Evolutionary conservation across 2,113 vertebrate genomes (phyloP).

Genomic region (Oryzias melastigma): DNA sequence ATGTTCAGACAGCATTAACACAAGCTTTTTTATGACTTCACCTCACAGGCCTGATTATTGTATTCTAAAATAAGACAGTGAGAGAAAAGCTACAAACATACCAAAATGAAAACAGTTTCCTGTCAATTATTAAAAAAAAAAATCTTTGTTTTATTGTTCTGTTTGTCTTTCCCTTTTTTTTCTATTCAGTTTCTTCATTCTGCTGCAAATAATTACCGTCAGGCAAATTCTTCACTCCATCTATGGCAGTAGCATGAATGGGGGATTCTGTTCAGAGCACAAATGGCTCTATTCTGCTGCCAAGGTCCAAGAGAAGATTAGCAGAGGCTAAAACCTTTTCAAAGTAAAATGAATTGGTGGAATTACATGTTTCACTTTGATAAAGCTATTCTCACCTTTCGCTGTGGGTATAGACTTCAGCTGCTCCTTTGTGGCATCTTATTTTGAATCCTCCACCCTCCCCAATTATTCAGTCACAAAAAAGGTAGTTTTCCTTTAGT

Average conservation of each 20-base stretch:
- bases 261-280: not conserved
- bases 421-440: too few relatives aligned
- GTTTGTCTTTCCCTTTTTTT: not conserved
- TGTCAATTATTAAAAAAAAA: not conserved
- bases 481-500: too few relatives aligned
- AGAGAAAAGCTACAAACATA: not conserved
- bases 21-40: too few relatives aligned
- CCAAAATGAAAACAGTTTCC: not conserved
- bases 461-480: too few relatives aligned
- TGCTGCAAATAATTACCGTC: not conserved
- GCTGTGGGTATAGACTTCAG: too few relatives aligned
- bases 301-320: not conserved
- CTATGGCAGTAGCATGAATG: not conserved
- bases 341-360: not conserved
- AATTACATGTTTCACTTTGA: not conserved
- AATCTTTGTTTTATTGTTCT: not conserved
- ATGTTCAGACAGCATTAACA: too few relatives aligned
- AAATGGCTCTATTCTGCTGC: slow-evolving; percentile 8
- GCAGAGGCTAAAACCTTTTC: not conserved
- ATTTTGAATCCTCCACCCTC: too few relatives aligned
- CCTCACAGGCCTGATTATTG: too few relatives aligned
- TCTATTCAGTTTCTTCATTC: not conserved
- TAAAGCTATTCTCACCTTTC: too few relatives aligned
- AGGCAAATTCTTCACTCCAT: not conserved
- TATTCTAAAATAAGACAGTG: too few relatives aligned